Base-by-base conservation (phyloP, 2,888 invertebrate species). In the Rutpela maculata region DNA sequence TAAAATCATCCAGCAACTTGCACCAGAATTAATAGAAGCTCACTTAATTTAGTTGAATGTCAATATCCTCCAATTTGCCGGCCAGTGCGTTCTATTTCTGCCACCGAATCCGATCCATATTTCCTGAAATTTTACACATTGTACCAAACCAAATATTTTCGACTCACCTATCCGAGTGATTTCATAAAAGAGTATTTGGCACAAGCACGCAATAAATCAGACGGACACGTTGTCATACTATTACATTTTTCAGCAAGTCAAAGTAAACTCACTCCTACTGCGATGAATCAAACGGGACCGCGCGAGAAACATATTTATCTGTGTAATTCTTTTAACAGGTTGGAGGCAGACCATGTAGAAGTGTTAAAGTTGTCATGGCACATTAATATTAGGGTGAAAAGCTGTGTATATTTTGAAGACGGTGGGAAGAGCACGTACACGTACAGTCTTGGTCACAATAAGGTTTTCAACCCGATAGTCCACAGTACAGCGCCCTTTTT, bases 191-290 rank as follows among this genome's bases (percentile, higher is more conserved):
- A 50, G 26, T 65, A 65, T 65, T 65, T 65, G 65, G 65, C 35
- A 65, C 65, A 65, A 17, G 17, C 18, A 19, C 38, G 35, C 38
- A 43, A 65, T 65, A 65, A 65, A 65, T 65, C 65, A 65, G 65
- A 19, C 38, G 9, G 43, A 18, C 43, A 18, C 10, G 43, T 18
- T 65, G 65, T 43, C 65, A 65, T n/a, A 12, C 65, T 43, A 65
- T 65, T 65, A 65, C 65, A 65, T 65, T 65, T 62, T 65, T 65
- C 65, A 65, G 5, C 38, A 18, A 35, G 65, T 65, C 65, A 43
- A 65, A 65, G 12, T 18, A 65, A 38, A 38, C 43, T 11, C 38
- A 18, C 19, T 18, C 18, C 12, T 43, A 17, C 18, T n/a, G 1
- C 35, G 65, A 43, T 43, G 38, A 63, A 63, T 63, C 60, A 60